A percentile compares a stretch with the other conserved stretches of the same genome.
Evolutionary conservation across 2,113 vertebrate species (phyloP).

Genomic region (Xenopus borealis): DNA sequence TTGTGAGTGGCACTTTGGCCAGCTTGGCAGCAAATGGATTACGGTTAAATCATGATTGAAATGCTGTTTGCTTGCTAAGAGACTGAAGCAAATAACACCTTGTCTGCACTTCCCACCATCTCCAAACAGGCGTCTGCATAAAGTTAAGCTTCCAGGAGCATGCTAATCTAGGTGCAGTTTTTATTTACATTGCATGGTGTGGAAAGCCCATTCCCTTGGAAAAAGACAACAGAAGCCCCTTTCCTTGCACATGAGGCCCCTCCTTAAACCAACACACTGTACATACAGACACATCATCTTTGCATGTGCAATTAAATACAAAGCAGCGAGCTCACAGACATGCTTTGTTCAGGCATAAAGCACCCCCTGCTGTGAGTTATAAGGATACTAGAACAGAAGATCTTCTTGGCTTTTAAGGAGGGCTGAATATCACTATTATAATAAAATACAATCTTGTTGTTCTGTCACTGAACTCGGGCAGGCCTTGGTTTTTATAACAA

Average conservation of each 20-base stretch:
- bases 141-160: neutral
- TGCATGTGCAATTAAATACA: too few species aligned
- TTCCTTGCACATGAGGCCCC: neutral
- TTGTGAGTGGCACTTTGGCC: too few species aligned
- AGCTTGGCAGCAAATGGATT: neutral
- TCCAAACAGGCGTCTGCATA: neutral
- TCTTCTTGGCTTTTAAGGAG: too few species aligned
- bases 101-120: neutral
- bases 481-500: too few species aligned
- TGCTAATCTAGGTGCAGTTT: neutral
- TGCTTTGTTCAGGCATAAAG: too few species aligned
- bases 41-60: neutral
- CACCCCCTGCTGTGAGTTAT: too few species aligned
- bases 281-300: neutral
- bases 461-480: too few species aligned
- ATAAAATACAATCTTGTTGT: too few species aligned
- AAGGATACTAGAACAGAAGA: too few species aligned
- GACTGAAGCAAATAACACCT: neutral
- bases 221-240: neutral
- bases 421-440: too few species aligned
- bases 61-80: neutral
- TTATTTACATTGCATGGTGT: neutral
- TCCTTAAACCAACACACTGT: too few species aligned
- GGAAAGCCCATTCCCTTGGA: neutral
- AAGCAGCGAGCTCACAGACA: too few species aligned